Evolutionary conservation across 2,888 invertebrate genomes (phyloP), one percentile per base, ranked within the genome.

Genomic region (Carterocephalus palaemon): DNA sequence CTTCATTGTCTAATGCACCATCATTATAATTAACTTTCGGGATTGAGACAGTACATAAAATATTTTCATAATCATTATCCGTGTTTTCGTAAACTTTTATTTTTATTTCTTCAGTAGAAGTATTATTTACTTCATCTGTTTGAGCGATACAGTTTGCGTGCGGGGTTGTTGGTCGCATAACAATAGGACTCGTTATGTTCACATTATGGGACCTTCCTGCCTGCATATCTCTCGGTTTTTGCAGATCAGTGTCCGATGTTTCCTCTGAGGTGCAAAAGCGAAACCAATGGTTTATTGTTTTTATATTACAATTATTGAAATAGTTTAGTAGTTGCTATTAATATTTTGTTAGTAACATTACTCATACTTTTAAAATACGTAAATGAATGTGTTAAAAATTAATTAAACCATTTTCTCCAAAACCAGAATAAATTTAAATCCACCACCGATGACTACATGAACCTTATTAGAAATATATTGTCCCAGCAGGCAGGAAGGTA

Each of bases 141-240:
- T 64, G 64, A 62, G 62, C 52, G 56, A 60, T 56, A 62, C 63
- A 65, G 65, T 72, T 62, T 64, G 70, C 71, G 77, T 78, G 77
- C 73, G 81, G 73, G 70, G 76, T 69, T 61, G 66, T 67, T 66
- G 80, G 77, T 72, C 66, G 75, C 70, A 72, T 67, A 70, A 74
- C 62, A 63, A 64, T 76, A 70, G 80, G 77, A 79, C 75, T 78
- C 66, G 67, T 69, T 67, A 80, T 62, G 69, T 78, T 78, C 74
- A 73, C 71, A 70, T 71, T 78, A 75, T 78, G 75, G 81, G 89
- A 90, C 90, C 90, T 90, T 90, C 90, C 90, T 90, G 90, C 90
- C 90, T 90, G 89, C 88, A 72, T 80, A 70, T 82, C 74, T 74
- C 75, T 80, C 69, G 77, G 67, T 73, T 75, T 85, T 80, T 82